Evolutionary conservation across 2,888 invertebrate species (phyloP), one percentile per base, ranked within the genome.

Genomic region (Dusona sp.): DNA sequence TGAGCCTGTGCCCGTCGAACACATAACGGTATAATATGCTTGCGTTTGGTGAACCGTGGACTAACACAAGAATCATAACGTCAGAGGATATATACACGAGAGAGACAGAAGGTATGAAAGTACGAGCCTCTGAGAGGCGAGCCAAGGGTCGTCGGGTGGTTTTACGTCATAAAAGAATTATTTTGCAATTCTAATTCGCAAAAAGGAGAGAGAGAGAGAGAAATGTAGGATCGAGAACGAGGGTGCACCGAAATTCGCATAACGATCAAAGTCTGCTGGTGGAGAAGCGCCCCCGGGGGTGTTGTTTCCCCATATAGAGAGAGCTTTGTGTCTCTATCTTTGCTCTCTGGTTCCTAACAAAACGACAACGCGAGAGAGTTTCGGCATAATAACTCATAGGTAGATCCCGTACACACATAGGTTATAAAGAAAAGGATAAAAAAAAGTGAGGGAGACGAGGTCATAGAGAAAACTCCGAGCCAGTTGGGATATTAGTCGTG

Each of bases 151-250:
- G 86, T 86, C 83, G 84, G 84, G 88, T 81, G 87, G 84, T 81
- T 86, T 86, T 70, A 83, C 87, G 83, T 87, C 87, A 88, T 85
- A 87, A 87, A 87, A 86, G 86, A 87, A 88, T 88, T 87, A 88
- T 84, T 88, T 88, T 88, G 88, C 88, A 88, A 88, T 88, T 88
- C 87, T 87, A 88, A 88, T 88, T 84, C 72, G 72, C 78, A 67
- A 73, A 33, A 45, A 72, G 70, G 82, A 22, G 78, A 36, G 42
- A 29, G 22, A 73, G 67, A 29, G 33, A 70, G 65, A 73, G 67
- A 36, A 67, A 64, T 45, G 16, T 19, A 84, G 70, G 73, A 74
- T 70, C 74, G 82, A 57, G 77, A 70, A 70, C 70, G 82, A 83
- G 83, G 83, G 88, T 79, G 87, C 85, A 88, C 90, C 86, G 79